Conservation (phyloP, 1,140 invertebrate species). For the Geopemphigus sp. region DNA sequence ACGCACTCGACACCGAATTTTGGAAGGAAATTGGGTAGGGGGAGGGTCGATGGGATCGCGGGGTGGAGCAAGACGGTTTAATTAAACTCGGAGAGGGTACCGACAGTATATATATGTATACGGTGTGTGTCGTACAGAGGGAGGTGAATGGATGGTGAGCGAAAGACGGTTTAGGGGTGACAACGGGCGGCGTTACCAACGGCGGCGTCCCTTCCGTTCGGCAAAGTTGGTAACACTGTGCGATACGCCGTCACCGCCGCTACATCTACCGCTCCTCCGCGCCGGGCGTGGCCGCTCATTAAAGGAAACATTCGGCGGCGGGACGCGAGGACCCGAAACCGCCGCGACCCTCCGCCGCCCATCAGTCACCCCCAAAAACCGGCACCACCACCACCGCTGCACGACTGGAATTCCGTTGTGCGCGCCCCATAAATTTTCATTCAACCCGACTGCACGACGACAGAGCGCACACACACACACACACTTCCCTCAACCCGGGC, state of each 20-base stretch:
- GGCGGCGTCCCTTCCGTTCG: background rate
- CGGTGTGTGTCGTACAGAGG: too few relatives aligned
- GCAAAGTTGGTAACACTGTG: slow-evolving; percentile 36
- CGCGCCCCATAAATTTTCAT: slow-evolving; percentile 46
- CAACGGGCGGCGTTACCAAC: background rate
- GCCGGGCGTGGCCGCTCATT: slow-evolving; percentile 41
- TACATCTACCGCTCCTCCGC: background rate
- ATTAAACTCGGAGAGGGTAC: background rate
- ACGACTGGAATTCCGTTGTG: slow-evolving; percentile 38
- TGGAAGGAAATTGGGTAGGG: too few relatives aligned
- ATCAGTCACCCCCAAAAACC: too few relatives aligned
- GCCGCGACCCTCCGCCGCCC: background rate
- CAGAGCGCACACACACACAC: slow-evolving; percentile 12
- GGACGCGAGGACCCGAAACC: slow-evolving; percentile 38
- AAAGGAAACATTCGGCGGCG: slow-evolving; percentile 40
- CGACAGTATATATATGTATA: too few relatives aligned
- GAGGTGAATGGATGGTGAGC: background rate
- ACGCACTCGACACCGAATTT: too few relatives aligned
- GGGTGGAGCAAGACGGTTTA: background rate
- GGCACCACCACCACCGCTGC: too few relatives aligned
- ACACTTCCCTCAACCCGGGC: background rate
- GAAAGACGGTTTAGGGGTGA: background rate
- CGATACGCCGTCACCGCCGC: background rate
- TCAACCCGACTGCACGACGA: slow-evolving; percentile 45
- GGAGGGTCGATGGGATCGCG: too few relatives aligned